Percentiles rank a stretch among this genome's conserved stretches.
These are phyloP conservation scores for Calameuta idolon DNA, from an alignment of 2,888 invertebrate species.

Conservation along the genomic window DNA sequence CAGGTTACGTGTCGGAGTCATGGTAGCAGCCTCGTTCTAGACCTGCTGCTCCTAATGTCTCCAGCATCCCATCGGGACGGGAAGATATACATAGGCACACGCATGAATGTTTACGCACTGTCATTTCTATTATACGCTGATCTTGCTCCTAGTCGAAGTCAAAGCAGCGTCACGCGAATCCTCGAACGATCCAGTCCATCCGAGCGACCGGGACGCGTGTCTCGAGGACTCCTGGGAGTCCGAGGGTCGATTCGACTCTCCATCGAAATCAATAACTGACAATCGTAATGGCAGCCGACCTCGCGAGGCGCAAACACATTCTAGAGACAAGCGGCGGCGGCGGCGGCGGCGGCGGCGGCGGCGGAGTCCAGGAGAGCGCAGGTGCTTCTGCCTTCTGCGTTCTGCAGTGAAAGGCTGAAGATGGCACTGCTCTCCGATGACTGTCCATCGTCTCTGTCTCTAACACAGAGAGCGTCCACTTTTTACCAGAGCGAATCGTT, in stretches of 20 bases:
- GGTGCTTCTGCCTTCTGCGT: slow-evolving; percentile 25
- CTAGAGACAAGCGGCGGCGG: neutral
- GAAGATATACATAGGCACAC: neutral
- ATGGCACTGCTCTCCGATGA: slow-evolving; percentile 30
- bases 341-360: neutral
- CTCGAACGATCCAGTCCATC: neutral
- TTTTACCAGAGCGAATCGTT: neutral
- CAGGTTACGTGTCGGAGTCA: neutral
- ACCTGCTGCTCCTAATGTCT: neutral
- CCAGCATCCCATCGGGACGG: neutral
- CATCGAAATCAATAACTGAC: neutral
- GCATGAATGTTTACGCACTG: neutral
- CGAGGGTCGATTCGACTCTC: neutral
- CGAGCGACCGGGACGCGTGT: neutral
- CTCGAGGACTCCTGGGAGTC: neutral
- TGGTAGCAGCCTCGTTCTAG: neutral
- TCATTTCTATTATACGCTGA: neutral
- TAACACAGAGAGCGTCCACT: neutral
- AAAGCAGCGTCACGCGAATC: neutral
- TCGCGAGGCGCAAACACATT: neutral
- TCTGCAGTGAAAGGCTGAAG: slow-evolving; percentile 35
- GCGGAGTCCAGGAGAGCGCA: slow-evolving; percentile 25
- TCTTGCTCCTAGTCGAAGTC: neutral
- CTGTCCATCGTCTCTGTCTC: slow-evolving; percentile 20
- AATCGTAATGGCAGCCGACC: neutral